Evolutionary conservation across 2,113 vertebrate species (phyloP).

Genomic region (Hoplias malabaricus): DNA sequence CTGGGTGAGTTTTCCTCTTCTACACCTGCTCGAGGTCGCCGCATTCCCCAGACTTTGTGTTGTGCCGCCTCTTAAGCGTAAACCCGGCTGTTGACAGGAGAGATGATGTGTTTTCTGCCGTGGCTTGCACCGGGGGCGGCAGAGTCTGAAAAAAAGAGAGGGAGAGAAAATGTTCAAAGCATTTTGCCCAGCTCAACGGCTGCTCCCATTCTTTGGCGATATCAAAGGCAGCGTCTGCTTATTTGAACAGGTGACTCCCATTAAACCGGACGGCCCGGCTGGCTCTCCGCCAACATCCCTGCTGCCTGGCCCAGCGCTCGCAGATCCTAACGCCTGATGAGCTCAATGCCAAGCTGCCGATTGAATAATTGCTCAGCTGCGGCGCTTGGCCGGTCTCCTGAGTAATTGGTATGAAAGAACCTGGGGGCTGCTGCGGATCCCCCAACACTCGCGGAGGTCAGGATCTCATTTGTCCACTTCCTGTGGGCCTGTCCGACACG

Average conservation of each 20-base stretch:
- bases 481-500: conserved; percentile 51
- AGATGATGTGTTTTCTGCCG: conserved; percentile 71
- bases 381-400: conserved; percentile 38
- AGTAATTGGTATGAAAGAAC: conserved; percentile 52
- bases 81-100: conserved; percentile 71
- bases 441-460: conserved; percentile 57
- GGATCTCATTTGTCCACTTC: conserved; percentile 62
- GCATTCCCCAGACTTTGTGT: conserved; percentile 35
- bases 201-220: conserved; percentile 63
- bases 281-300: conserved; percentile 57
- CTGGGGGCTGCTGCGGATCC: conserved; percentile 30
- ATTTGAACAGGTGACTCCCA: conserved; percentile 82
- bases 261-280: conserved; percentile 66
- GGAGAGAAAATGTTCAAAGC: conserved; percentile 63
- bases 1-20: conserved; percentile 4
- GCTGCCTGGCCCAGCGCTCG: conserved; percentile 49
- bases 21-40: conserved; percentile 46
- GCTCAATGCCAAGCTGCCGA: conserved; percentile 36
- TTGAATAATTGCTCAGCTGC: conserved; percentile 57
- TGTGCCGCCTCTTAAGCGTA: conserved; percentile 67
- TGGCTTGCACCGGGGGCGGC: conserved; percentile 64
- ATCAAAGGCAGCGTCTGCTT: conserved; percentile 70
- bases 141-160: conserved; percentile 55
- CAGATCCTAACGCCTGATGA: conserved; percentile 44
- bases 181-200: conserved; percentile 65